phyloP scores from a whole-genome alignment of 2,888 invertebrate genomes.

The Auanema sp. region DNA sequence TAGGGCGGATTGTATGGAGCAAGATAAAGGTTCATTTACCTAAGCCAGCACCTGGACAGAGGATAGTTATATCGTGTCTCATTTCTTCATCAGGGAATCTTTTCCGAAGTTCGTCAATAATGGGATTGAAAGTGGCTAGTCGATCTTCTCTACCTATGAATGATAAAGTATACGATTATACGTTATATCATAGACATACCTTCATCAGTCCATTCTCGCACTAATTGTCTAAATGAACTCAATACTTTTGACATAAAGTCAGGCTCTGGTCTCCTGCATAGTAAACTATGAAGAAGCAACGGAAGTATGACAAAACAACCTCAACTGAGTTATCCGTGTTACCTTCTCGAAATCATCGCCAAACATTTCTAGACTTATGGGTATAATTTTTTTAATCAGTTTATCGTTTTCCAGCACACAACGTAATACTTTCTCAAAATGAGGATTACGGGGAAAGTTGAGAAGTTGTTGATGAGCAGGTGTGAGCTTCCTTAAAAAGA shows the following conservation, averaged over 20 bases:
- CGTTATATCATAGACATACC: conserved; percentile 21
- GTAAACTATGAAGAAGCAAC: not conserved
- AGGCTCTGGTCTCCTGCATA: conserved; percentile 32
- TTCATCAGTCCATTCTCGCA: conserved; percentile 89
- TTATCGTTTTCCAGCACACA: conserved; percentile 37
- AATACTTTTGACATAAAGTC: conserved; percentile 81
- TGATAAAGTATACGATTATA: too few species aligned
- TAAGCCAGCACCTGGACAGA: conserved; percentile 95
- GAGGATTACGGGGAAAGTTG: conserved; percentile 22
- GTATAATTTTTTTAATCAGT: conserved; percentile 14
- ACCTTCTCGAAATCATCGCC: conserved; percentile 30
- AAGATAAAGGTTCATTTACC: conserved; percentile 68
- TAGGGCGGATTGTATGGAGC: too few species aligned
- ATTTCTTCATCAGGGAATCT: conserved; percentile 70
- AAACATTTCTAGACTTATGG: conserved; percentile 20
- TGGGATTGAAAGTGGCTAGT: conserved; percentile 79
- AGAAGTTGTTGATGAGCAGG: conserved; percentile 35
- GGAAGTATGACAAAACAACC: conserved; percentile 5
- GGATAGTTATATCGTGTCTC: conserved; percentile 72
- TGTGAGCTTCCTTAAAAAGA: conserved; percentile 38
- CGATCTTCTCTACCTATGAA: conserved; percentile 53
- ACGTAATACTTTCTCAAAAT: conserved; percentile 23
- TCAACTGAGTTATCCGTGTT: conserved; percentile 29
- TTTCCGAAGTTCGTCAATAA: conserved; percentile 78
- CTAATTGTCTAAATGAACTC: conserved; percentile 89